These are phyloP conservation scores for Bombyx mori DNA, from an alignment of 1,140 invertebrate genomes.

Conservation along the genomic window DNA sequence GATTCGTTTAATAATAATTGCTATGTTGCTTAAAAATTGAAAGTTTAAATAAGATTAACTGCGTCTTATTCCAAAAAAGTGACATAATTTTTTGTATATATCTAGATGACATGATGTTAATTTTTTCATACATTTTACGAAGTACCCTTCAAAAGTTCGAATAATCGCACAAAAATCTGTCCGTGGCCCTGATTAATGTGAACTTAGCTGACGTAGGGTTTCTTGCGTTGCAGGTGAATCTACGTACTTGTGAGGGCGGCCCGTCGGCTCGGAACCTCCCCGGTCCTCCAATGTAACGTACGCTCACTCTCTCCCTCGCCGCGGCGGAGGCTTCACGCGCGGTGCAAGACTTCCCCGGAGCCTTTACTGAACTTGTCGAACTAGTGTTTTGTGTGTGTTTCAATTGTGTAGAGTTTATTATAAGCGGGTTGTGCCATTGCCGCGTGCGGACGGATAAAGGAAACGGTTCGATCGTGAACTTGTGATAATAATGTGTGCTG, in stretches of 20 bases:
- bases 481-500: conserved; percentile 39
- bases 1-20: too few relatives aligned
- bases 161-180: conserved; percentile 12
- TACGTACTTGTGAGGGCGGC: conserved; percentile 68
- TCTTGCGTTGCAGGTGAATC: conserved; percentile 70
- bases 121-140: too few relatives aligned
- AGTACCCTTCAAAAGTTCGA: neutral
- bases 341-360: conserved; percentile 9
- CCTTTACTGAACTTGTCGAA: conserved; percentile 48
- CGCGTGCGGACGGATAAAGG: conserved; percentile 22
- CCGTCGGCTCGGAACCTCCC: conserved; percentile 34
- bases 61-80: too few relatives aligned
- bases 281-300: conserved; percentile 32
- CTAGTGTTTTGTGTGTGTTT: conserved; percentile 60
- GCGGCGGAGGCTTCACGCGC: neutral
- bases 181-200: conserved; percentile 28
- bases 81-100: too few relatives aligned
- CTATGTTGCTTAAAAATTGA: too few relatives aligned
- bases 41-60: too few relatives aligned
- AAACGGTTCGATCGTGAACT: conserved; percentile 13
- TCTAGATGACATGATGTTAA: too few relatives aligned
- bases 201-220: conserved; percentile 42
- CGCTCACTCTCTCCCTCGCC: conserved; percentile 2
- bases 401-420: conserved; percentile 49
- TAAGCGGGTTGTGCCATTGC: conserved; percentile 49